Evolutionary conservation across 1,140 invertebrate genomes (phyloP).

Genomic region (Papilio glaucus): DNA sequence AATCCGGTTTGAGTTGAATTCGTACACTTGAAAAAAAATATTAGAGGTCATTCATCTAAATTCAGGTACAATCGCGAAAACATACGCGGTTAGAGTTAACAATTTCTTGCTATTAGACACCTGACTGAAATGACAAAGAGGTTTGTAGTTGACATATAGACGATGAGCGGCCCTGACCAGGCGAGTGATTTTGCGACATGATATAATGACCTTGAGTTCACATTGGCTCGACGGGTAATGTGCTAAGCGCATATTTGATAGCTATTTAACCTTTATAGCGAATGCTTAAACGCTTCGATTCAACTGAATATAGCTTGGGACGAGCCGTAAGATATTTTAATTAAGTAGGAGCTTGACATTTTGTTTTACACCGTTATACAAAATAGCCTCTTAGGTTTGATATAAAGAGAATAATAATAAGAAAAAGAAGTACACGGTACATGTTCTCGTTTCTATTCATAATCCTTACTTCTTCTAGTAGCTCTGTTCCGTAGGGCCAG

Average conservation of each 20-base stretch:
- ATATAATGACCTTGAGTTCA: constrained; percentile 42
- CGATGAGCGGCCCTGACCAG: constrained; percentile 35
- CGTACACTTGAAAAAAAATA: neutral
- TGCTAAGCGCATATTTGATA: constrained; percentile 24
- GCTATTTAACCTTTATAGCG: constrained; percentile 23
- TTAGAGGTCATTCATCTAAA: constrained; percentile 11
- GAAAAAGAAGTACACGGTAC: too few relatives aligned
- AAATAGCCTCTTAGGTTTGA: neutral
- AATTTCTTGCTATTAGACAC: neutral
- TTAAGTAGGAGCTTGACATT: neutral
- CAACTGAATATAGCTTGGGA: neutral
- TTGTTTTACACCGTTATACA: neutral
- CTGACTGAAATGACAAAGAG: constrained; percentile 12
- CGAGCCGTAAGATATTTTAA: neutral
- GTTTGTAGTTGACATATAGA: constrained; percentile 15
- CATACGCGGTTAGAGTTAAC: neutral
- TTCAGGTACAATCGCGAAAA: neutral
- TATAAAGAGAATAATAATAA: too few relatives aligned
- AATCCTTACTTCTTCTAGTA: too few relatives aligned
- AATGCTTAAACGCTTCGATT: neutral
- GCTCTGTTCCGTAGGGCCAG: too few relatives aligned
- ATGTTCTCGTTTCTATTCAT: too few relatives aligned
- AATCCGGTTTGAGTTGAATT: neutral
- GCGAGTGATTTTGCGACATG: constrained; percentile 28
- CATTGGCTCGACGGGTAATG: constrained; percentile 31